Percentiles rank a stretch among this genome's conserved stretches.
Evolutionary conservation across 1,140 invertebrate species (phyloP).

Genomic region (Myzus persicae): DNA sequence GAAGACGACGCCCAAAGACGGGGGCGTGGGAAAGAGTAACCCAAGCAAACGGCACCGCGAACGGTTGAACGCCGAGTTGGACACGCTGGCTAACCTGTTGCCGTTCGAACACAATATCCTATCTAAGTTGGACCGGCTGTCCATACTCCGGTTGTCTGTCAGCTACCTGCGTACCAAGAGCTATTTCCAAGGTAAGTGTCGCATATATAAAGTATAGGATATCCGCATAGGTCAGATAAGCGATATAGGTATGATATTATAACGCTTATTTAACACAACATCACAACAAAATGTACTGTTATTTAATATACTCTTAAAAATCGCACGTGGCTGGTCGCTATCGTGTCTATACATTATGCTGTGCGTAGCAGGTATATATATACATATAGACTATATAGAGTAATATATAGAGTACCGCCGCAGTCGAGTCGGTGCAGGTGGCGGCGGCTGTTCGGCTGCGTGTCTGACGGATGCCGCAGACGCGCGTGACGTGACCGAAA

Average conservation of each 20-base stretch:
- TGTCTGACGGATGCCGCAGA: conserved; percentile 58
- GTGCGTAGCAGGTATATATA: neutral
- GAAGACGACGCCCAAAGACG: conserved; percentile 93
- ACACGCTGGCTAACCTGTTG: conserved; percentile 95
- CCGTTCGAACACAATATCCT: conserved; percentile 99
- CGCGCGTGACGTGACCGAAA: conserved; percentile 56
- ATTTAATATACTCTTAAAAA: neutral
- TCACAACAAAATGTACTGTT: neutral
- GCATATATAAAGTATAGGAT: neutral
- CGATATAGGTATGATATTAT: neutral
- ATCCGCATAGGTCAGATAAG: neutral
- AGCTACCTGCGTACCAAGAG: conserved; percentile 98
- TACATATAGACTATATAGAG: neutral
- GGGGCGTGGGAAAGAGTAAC: conserved; percentile 97
- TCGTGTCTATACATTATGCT: neutral
- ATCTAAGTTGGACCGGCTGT: conserved; percentile 96
- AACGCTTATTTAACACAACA: neutral
- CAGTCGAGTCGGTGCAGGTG: neutral
- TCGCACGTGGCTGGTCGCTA: neutral
- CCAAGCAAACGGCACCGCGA: conserved; percentile 98
- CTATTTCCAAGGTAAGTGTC: conserved; percentile 93
- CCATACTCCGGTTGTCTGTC: conserved; percentile 95
- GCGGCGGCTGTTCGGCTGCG: conserved; percentile 42
- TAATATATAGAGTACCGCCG: neutral
- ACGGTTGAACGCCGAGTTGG: conserved; percentile 95